Evolutionary conservation across 2,797 vertebrate species (phyloP).

Genomic region (Poecilia velifera): DNA sequence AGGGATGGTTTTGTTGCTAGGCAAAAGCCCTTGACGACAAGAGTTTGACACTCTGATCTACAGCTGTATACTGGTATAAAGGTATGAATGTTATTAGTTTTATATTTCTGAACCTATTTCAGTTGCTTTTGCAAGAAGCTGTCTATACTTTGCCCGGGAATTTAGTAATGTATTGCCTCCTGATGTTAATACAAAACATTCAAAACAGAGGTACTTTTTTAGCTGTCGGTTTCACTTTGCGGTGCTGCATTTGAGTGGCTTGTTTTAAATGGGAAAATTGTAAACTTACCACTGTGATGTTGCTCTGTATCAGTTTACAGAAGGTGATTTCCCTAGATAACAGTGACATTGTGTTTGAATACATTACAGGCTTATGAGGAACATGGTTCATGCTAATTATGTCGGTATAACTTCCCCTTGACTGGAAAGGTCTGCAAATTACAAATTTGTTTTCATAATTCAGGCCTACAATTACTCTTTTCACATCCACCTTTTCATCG

Average conservation of each 20-base stretch:
- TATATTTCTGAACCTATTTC: too few relatives aligned
- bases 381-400: not conserved
- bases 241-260: conserved; percentile 5
- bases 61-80: too few relatives aligned
- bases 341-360: not conserved
- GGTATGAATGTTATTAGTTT: too few relatives aligned
- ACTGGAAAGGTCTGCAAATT: not conserved
- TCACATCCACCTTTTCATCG: not conserved
- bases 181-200: not conserved
- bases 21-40: too few relatives aligned
- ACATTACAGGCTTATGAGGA: conserved; percentile 6
- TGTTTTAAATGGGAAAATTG: conserved; percentile 30
- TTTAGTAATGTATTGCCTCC: not conserved
- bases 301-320: not conserved
- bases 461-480: not conserved
- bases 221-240: conserved; percentile 14
- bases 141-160: not conserved
- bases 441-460: not conserved
- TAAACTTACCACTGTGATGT: conserved; percentile 10
- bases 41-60: too few relatives aligned
- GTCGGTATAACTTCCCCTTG: conserved; percentile 6
- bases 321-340: conserved; percentile 31
- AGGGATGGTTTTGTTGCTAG: too few relatives aligned
- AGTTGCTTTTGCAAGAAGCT: not conserved
- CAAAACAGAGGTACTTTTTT: not conserved